Percentiles rank a stretch among this genome's conserved stretches.
Evolutionary conservation across 2,888 invertebrate species (phyloP).

Genomic region (Drosophila acutilabella): DNA sequence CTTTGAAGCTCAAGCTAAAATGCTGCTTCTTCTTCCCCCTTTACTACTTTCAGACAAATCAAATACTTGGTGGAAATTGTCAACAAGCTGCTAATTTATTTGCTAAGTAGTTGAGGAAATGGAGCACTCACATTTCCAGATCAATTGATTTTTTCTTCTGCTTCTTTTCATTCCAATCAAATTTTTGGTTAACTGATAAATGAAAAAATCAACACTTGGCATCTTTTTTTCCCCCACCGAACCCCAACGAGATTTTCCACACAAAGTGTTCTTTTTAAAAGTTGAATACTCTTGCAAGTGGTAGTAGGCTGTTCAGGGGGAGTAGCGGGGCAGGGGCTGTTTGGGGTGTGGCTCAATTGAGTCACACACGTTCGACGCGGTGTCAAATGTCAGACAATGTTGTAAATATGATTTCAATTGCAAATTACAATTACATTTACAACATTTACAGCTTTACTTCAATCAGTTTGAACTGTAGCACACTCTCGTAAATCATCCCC

Average conservation of each 20-base stretch:
- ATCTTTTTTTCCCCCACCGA: background rate
- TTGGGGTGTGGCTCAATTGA: conserved; percentile 3
- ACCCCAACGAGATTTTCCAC: background rate
- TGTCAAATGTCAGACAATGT: conserved; percentile 64
- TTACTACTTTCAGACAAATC: conserved; percentile 1
- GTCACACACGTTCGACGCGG: conserved; percentile 16
- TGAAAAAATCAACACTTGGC: conserved; percentile 35
- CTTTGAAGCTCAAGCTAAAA: background rate
- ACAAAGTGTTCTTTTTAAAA: background rate
- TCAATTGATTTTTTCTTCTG: conserved; percentile 25
- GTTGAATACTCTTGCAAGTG: background rate
- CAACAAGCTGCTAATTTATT: conserved; percentile 35
- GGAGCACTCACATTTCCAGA: conserved; percentile 1
- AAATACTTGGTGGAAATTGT: conserved; percentile 12
- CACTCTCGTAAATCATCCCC: background rate
- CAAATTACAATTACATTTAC: conserved; percentile 44
- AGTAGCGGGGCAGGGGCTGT: background rate
- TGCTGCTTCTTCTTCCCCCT: background rate
- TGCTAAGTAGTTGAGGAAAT: conserved; percentile 32
- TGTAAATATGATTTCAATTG: conserved; percentile 62
- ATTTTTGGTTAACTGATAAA: conserved; percentile 24
- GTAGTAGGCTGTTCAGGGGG: background rate
- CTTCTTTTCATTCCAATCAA: conserved; percentile 27
- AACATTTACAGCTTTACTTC: conserved; percentile 43
- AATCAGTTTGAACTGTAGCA: conserved; percentile 12